phyloP scores from a whole-genome alignment of 35 echinoderm and acorn worm species.

The Apostichopus parvimensis region DNA sequence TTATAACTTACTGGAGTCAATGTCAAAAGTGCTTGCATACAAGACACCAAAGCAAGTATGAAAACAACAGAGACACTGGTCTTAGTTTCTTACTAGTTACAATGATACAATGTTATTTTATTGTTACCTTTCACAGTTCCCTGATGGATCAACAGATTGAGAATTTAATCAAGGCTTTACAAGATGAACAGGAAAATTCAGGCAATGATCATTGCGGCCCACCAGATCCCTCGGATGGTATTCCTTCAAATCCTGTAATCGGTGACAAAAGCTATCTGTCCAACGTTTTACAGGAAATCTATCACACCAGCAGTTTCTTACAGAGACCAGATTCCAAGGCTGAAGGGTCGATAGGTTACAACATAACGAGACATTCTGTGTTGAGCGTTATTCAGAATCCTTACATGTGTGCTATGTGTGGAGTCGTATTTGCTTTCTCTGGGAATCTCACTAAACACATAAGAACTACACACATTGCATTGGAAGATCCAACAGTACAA shows the following conservation, averaged over 20 bases:
- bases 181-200: background rate
- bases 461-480: background rate
- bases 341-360: conserved; percentile 2
- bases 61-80: no score
- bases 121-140: background rate
- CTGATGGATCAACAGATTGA: conserved; percentile 1
- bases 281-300: conserved; percentile 16
- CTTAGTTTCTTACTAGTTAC: no score
- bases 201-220: background rate
- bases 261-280: background rate
- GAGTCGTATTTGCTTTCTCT: conserved; percentile 5
- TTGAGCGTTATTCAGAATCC: conserved; percentile 20
- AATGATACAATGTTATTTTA: background rate
- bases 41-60: no score
- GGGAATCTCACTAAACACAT: conserved; percentile 32
- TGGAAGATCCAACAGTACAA: background rate
- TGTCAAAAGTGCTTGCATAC: no score
- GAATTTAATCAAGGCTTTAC: background rate
- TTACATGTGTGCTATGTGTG: conserved; percentile 50
- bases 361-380: conserved; percentile 19
- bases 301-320: background rate
- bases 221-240: background rate
- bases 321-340: background rate
- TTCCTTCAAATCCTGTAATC: background rate
- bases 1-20: no score